A percentile compares a stretch with the other conserved stretches of the same genome.
These are phyloP conservation scores for Pseudorhiza aurosa DNA, from an alignment of 30 jellyfish, hydroid and myxozoan genomes.

Conservation along the genomic window DNA sequence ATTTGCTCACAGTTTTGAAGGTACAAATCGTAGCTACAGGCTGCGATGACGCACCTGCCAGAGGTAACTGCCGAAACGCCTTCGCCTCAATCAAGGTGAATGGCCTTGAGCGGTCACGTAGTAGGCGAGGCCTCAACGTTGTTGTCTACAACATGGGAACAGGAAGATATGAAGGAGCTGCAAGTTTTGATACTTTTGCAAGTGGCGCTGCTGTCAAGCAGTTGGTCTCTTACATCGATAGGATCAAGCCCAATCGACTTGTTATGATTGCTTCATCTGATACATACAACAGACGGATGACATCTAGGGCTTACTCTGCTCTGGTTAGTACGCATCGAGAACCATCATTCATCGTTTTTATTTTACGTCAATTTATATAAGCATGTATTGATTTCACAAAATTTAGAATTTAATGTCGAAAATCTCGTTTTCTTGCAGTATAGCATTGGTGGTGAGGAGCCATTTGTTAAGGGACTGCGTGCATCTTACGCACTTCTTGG, in stretches of 20 bases:
- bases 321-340: constrained; percentile 37
- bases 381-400: too few species aligned
- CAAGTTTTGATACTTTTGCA: constrained; percentile 37
- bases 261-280: constrained; percentile 47
- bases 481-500: constrained; percentile 64
- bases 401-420: too few species aligned
- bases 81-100: constrained; percentile 56
- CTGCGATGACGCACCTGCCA: constrained; percentile 49
- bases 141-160: constrained; percentile 35
- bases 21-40: constrained; percentile 40
- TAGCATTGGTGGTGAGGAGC: constrained; percentile 66
- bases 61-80: constrained; percentile 36
- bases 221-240: constrained; percentile 27
- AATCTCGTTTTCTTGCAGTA: constrained; percentile 4
- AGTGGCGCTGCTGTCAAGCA: constrained; percentile 18
- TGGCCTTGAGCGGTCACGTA: constrained; percentile 48
- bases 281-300: constrained; percentile 19
- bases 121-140: constrained; percentile 62
- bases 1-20: constrained; percentile 23
- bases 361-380: too few species aligned
- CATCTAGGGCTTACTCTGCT: constrained; percentile 51
- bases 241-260: constrained; percentile 29
- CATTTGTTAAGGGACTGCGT: constrained; percentile 25
- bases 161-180: constrained; percentile 4
- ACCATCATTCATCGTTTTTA: too few species aligned